Evolutionary conservation across 2,888 invertebrate species (phyloP), one percentile per base, ranked within the genome.

Genomic region (Lordiphosa fenestrarum): DNA sequence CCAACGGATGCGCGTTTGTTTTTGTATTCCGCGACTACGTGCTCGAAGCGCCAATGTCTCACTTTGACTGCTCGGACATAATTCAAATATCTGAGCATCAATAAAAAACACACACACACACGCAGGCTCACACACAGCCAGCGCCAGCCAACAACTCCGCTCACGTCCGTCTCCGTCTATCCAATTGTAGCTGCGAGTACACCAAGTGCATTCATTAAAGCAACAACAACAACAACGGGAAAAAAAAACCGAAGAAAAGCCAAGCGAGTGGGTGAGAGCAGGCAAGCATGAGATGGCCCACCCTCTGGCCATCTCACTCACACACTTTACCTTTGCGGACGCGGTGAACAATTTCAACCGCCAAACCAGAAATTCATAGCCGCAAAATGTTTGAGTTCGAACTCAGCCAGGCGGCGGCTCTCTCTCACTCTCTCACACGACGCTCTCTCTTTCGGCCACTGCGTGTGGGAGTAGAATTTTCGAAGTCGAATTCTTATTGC

Each of bases 11-110:
- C 60, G 59, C 73, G 58, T 10, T 39, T 61, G 39, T 40, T 50
- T 53, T 47, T 77, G 73, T 82, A 82, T 86, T 85, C 87, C 89
- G 89, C 87, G 87, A 86, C 81, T 88, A 89, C 89, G 90, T 90
- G 90, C 87, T 89, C 86, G 86, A 89, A 88, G 89, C 90, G 90
- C 89, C 89, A 90, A 89, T 87, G 90, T 88, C 89, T 89, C 87
- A 87, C 87, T 89, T 90, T 90, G 90, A 90, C 90, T 90, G 89
- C 84, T 88, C 85, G 87, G 86, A 81, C 86, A 89, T 89, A 89
- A 89, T 88, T 89, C 88, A 89, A 89, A 89, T 89, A 88, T 87
- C 88, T 86, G 87, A 88, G 88, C 88, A 89, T 88, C 86, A 88
- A 88, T 88, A 88, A 89, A 88, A 89, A 87, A 85, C 84, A 56